Evolutionary conservation across 2,797 vertebrate species (phyloP), one percentile per base, ranked within the genome.

Genomic region (Lindbergichthys nudifrons): DNA sequence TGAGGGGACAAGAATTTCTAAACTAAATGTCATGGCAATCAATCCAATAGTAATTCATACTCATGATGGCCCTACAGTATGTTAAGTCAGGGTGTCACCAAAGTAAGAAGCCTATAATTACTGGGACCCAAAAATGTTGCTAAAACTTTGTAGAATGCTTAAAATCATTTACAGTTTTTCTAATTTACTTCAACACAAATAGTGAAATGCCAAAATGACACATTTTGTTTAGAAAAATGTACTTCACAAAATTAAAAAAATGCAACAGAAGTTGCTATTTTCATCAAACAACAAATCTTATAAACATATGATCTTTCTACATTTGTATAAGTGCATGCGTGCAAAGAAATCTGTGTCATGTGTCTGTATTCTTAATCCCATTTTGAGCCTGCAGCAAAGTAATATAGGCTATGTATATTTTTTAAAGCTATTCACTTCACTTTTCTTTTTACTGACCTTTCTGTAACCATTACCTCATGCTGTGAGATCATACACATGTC

Each of bases 401-500:
- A 5, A 77, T 6, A 19, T 15, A 36, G 32, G 32, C 32, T 36
- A 11, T 63, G 61, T 39, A 14, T 75, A 50, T 85, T 77, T 80
- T 3, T 51, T 73, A 65, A 65, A 60, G 32, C 51, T 69, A 67
- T 19, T 62, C 62, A 70, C 47, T 57, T 41, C 71, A 64, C 66
- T 14, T 79, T 53, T 54, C 70, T 75, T 53, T 53, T 56, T 64
- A 69, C 57, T 4, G 12, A 52, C 65, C 39, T 59, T 66, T 73
- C 23, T 4, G 36, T 76, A 59, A 46, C 72, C 72, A 83, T 93
- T 74, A 88, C 82, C 71, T 91, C 84, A 89, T 79, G 16, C 47
- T 54, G 75, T 91, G 83, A 91, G 75, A 84, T 90, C 85, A 85
- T 77, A 71, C 78, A 70, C 70, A 48, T 2, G 15, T 43, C 66